Base-by-base conservation (phyloP, 2,113 vertebrate species). In the Rutilus rutilus region DNA sequence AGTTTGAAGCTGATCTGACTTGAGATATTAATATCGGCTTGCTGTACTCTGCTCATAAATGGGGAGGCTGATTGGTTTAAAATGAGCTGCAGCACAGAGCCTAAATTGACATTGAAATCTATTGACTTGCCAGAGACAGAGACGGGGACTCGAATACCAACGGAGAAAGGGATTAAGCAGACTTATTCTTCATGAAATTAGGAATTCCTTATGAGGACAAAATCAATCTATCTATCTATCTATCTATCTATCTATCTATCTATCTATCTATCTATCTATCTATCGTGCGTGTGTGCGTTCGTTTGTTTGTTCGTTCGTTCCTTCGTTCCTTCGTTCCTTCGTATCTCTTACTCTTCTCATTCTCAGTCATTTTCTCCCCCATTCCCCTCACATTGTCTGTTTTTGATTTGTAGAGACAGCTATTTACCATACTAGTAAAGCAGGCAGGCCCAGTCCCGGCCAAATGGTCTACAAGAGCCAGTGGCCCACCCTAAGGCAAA, bases 21-120 rank as follows among this genome's bases (percentile, higher is more conserved):
- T 59, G 81, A 85, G 85, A 85, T 87, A 86, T 86, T 88, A 86
- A 88, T 88, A 88, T 85, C 71, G 75, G 62, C 62, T 82, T 82
- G 86, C 85, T 64, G 77, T 78, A 73, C 79, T 86, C 85, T 74
- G 54, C 87, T 87, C 86, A 89, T 90, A 90, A 91, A 80, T 86
- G 84, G 83, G 84, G 64, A 84, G 60, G 78, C 87, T 89, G 88
- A 90, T 87, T 91, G 87, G 88, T 85, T 86, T 88, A 88, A 88
- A 88, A 91, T 89, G 89, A 89, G 84, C 88, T 86, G 83, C 82
- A 75, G 86, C 85, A 85, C 82, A 62, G 82, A 90, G 85, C 84
- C 84, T 83, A 91, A 91, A 90, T 90, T 90, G 89, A 90, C 88
- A 90, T 85, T 90, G 87, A 90, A 90, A 90, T 91, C 89, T 90